These are phyloP conservation scores for Clinocottus analis DNA, from an alignment of 2,113 vertebrate genomes.

Conservation along the genomic window DNA sequence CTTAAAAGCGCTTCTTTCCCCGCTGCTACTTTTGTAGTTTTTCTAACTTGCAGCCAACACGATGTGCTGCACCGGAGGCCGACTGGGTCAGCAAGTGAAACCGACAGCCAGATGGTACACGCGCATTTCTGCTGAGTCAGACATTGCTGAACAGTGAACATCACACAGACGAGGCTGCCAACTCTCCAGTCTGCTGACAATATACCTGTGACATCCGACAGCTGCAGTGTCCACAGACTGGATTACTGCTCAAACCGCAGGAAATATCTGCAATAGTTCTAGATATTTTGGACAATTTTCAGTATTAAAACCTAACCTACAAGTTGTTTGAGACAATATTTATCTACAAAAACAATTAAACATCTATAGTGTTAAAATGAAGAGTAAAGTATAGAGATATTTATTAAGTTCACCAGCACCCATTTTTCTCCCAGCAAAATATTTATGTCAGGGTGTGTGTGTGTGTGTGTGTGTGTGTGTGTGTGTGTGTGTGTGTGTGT, in stretches of 20 bases:
- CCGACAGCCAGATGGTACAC: background rate
- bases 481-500: too few relatives aligned
- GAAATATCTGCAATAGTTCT: too few relatives aligned
- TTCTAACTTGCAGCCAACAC: conserved; percentile 17
- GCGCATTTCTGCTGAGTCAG: conserved; percentile 52
- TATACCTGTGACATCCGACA: conserved; percentile 7
- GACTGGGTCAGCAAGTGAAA: conserved; percentile 37
- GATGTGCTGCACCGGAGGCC: conserved; percentile 3
- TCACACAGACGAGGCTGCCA: conserved; percentile 12
- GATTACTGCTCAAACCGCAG: background rate
- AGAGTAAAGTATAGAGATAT: background rate
- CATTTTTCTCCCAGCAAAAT: background rate
- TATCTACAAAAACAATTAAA: background rate
- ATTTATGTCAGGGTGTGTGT: background rate
- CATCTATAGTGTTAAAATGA: too few relatives aligned
- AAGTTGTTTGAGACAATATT: background rate
- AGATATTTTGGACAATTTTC: background rate
- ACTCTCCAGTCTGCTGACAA: background rate
- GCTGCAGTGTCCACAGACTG: background rate
- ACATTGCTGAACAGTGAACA: conserved; percentile 33
- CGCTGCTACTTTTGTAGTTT: background rate
- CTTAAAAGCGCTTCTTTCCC: background rate
- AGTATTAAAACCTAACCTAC: background rate
- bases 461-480: too few relatives aligned
- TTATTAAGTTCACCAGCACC: background rate